Conservation (phyloP, 2,888 invertebrate genomes). For the Cataglyphis livida region DNA sequence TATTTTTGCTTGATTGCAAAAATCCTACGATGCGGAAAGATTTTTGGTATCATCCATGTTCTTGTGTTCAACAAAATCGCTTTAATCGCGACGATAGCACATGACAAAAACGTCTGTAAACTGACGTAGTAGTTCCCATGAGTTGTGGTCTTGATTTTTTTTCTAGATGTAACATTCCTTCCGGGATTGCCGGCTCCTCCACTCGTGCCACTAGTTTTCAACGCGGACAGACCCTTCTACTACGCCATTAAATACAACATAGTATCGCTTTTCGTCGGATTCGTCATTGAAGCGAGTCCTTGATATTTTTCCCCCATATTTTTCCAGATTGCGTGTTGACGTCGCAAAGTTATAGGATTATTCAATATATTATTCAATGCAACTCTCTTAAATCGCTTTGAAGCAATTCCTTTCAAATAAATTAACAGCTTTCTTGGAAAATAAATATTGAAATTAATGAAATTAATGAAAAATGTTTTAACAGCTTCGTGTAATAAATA, state of each 20-base stretch:
- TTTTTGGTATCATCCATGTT: not conserved
- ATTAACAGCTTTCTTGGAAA: not conserved
- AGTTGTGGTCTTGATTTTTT: slow-evolving; percentile 2
- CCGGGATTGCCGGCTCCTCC: not conserved
- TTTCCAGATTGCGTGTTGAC: not conserved
- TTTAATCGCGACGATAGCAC: not conserved
- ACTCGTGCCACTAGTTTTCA: slow-evolving; percentile 23
- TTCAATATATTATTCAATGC: not conserved
- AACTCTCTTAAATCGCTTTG: not conserved
- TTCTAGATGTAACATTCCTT: not conserved
- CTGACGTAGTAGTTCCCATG: slow-evolving; percentile 6
- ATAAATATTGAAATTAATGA: not conserved
- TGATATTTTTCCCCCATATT: slow-evolving; percentile 4
- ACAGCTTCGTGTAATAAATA: not conserved
- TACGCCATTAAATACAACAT: slow-evolving; percentile 45
- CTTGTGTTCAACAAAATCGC: slow-evolving; percentile 5
- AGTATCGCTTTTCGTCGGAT: slow-evolving; percentile 48
- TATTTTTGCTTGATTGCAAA: not conserved
- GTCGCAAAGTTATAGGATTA: not conserved
- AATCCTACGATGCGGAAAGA: not conserved
- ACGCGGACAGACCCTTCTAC: slow-evolving; percentile 58
- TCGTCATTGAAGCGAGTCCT: not conserved
- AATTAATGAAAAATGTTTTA: not conserved
- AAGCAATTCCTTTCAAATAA: not conserved
- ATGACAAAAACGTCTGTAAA: not conserved